These are phyloP conservation scores for Dasypus novemcinctus DNA, from an alignment of 2,113 vertebrate species.

Conservation along the genomic window DNA sequence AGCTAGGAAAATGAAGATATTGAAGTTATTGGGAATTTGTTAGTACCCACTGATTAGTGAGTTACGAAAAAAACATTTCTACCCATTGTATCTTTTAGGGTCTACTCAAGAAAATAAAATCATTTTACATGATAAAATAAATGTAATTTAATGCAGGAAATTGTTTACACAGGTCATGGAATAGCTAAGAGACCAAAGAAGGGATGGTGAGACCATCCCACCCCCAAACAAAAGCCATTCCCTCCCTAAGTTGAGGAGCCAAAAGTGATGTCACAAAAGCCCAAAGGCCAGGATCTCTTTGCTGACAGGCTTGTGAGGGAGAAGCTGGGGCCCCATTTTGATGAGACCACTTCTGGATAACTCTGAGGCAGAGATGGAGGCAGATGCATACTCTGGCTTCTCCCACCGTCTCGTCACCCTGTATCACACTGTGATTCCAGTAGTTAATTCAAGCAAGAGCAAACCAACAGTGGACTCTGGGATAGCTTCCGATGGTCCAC, in stretches of 20 bases:
- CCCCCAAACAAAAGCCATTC: neutral
- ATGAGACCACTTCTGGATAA: neutral
- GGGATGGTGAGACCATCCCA: neutral
- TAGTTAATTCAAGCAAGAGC: neutral
- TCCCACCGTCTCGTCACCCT: neutral
- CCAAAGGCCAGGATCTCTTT: neutral
- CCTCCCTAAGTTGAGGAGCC: too few relatives aligned
- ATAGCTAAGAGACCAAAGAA: neutral
- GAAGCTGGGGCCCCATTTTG: neutral
- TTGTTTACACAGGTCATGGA: neutral
- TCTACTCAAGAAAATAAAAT: neutral
- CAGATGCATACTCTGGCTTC: neutral
- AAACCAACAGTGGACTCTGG: neutral
- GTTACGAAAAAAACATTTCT: neutral
- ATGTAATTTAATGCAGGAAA: neutral
- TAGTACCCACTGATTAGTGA: neutral
- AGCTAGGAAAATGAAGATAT: neutral
- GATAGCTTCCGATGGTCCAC: neutral
- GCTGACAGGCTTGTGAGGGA: neutral
- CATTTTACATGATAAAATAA: neutral
- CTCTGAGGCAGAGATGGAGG: neutral
- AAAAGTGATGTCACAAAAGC: neutral
- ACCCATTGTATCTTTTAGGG: neutral
- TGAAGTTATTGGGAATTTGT: neutral
- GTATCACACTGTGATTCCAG: neutral